These are phyloP conservation scores for Haliclona indistincta DNA, from an alignment of 37 sponge, comb jelly and placozoan species.

Conservation along the genomic window DNA sequence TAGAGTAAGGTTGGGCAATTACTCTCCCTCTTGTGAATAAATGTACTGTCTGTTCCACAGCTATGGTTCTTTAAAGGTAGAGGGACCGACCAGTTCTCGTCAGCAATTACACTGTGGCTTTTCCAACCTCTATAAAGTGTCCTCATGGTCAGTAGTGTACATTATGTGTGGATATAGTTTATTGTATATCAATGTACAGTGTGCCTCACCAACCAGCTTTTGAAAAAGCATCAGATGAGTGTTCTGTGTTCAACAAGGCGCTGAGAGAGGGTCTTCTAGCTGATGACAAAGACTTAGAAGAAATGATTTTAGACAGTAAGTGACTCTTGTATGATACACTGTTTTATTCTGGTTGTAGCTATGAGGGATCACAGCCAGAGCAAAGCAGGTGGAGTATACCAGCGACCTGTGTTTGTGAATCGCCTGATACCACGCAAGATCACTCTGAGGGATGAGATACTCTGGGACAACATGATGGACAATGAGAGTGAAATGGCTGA, in stretches of 20 bases:
- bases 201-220: constrained; percentile 1
- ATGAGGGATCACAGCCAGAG: no score
- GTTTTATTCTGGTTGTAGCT: no score
- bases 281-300: no score
- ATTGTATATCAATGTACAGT: not conserved
- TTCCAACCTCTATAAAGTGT: not conserved
- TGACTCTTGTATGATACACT: no score
- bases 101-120: not conserved
- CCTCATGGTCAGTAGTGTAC: not conserved
- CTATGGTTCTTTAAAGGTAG: not conserved
- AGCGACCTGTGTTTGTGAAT: no score
- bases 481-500: no score
- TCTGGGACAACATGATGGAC: no score
- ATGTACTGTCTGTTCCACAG: not conserved
- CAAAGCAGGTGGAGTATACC: no score
- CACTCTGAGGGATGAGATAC: no score
- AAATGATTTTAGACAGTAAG: no score
- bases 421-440: no score
- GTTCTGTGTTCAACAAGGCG: not conserved
- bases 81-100: not conserved
- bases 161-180: not conserved
- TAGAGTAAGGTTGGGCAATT: not conserved
- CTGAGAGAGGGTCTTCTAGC: no score
- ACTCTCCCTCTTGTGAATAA: not conserved
- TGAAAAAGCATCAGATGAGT: not conserved